A percentile compares a stretch with the other conserved stretches of the same genome.
Conservation (phyloP, 1,140 invertebrate genomes). For the Neodiprion lecontei region DNA sequence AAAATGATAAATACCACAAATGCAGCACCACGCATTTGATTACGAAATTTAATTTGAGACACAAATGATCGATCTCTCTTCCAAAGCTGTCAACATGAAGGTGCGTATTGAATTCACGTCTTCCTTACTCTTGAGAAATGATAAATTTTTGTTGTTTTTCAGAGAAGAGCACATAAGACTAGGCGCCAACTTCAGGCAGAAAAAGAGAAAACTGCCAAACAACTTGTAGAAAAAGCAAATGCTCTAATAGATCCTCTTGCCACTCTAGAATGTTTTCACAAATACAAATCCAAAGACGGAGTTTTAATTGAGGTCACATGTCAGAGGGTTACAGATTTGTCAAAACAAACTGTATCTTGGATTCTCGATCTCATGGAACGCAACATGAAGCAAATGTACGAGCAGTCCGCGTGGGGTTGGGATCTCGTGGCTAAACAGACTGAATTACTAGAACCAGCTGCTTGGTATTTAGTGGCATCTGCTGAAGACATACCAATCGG, state of each 20-base stretch:
- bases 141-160: conserved; percentile 16
- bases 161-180: conserved; percentile 47
- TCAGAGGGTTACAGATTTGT: conserved; percentile 54
- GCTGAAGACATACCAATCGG: conserved; percentile 65
- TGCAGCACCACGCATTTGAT: no score
- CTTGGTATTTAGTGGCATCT: conserved; percentile 70
- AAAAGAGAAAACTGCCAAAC: conserved; percentile 38
- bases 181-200: conserved; percentile 45
- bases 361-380: conserved; percentile 69
- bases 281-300: conserved; percentile 46
- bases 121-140: not conserved
- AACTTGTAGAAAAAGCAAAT: conserved; percentile 49
- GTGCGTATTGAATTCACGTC: no score
- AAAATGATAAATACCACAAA: no score
- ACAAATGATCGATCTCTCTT: no score
- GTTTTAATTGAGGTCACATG: conserved; percentile 55
- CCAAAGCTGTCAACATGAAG: no score
- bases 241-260: conserved; percentile 42
- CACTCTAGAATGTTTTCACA: conserved; percentile 39
- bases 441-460: conserved; percentile 71
- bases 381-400: conserved; percentile 71
- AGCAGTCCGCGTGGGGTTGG: conserved; percentile 70
- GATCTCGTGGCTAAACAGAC: conserved; percentile 67
- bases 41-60: no score
- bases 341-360: conserved; percentile 61